A percentile compares a stretch with the other conserved stretches of the same genome.
These are phyloP conservation scores for Carassius gibelio DNA, from an alignment of 2,113 vertebrate genomes.

Conservation along the genomic window DNA sequence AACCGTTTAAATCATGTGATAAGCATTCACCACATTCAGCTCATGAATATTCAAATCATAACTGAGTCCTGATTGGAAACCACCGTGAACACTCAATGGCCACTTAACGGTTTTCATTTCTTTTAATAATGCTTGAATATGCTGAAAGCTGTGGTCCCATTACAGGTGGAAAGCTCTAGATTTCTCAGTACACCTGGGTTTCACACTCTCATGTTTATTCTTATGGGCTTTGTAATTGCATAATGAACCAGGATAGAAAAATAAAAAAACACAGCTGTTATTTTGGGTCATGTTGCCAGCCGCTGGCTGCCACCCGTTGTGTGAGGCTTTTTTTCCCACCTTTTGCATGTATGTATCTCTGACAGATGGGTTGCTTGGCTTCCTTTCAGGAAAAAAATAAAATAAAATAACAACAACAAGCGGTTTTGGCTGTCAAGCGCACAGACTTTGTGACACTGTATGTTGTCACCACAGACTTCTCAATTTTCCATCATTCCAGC, in stretches of 20 bases:
- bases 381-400: not conserved
- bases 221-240: constrained; percentile 60
- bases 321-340: not conserved
- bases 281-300: constrained; percentile 63
- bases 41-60: constrained; percentile 9
- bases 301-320: constrained; percentile 55
- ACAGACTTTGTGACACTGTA: constrained; percentile 24
- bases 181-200: constrained; percentile 28
- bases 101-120: not conserved
- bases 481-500: constrained; percentile 13
- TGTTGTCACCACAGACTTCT: constrained; percentile 26
- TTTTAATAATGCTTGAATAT: not conserved
- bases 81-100: not conserved
- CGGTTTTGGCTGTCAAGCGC: constrained; percentile 25
- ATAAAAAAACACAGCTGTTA: constrained; percentile 66
- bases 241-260: constrained; percentile 64
- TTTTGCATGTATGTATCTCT: constrained; percentile 35
- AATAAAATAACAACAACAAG: constrained; percentile 1
- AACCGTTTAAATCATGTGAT: constrained; percentile 4
- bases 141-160: not conserved
- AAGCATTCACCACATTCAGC: not conserved
- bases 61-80: not conserved
- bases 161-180: constrained; percentile 18
- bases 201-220: constrained; percentile 45
- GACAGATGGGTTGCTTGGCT: constrained; percentile 54